Conservation (phyloP, 1,140 invertebrate species). For the Drosophila sulfurigaster region DNA sequence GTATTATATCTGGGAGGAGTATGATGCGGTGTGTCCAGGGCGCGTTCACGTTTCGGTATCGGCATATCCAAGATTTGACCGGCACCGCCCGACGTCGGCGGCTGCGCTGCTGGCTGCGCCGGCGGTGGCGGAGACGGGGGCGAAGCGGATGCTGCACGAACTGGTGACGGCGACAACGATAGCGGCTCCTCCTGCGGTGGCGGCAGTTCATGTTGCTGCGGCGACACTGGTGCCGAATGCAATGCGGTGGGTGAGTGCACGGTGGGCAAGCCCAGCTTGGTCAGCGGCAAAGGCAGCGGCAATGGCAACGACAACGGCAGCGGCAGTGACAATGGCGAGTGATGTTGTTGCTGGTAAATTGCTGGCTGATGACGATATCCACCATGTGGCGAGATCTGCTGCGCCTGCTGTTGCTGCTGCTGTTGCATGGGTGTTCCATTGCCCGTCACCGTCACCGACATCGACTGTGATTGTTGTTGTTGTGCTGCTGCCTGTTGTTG, state of each 20-base stretch:
- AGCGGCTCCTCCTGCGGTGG: slow-evolving; percentile 71
- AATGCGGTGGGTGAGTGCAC: slow-evolving; percentile 78
- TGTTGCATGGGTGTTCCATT: slow-evolving; percentile 51
- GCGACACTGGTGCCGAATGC: slow-evolving; percentile 77
- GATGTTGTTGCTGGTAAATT: slow-evolving; percentile 68
- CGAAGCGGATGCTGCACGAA: slow-evolving; percentile 85
- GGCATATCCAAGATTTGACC: slow-evolving; percentile 53
- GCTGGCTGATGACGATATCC: slow-evolving; percentile 40
- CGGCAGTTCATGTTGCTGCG: slow-evolving; percentile 58
- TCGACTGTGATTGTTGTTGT: slow-evolving; percentile 22
- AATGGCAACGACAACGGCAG: slow-evolving; percentile 38
- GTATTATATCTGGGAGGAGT: slow-evolving; percentile 74
- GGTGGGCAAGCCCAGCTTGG: slow-evolving; percentile 45
- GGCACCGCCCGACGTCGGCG: slow-evolving; percentile 15
- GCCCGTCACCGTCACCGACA: slow-evolving; percentile 70
- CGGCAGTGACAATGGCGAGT: slow-evolving; percentile 44
- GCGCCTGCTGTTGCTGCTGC: slow-evolving; percentile 46
- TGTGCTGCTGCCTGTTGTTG: slow-evolving; percentile 65
- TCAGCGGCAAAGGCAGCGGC: slow-evolving; percentile 42
- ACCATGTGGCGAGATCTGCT: slow-evolving; percentile 65
- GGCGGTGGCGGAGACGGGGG: slow-evolving; percentile 20
- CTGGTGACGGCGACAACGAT: slow-evolving; percentile 76
- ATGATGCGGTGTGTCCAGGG: slow-evolving; percentile 66
- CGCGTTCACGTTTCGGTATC: slow-evolving; percentile 53
- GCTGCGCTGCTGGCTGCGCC: slow-evolving; percentile 20